phyloP scores from a whole-genome alignment of 2,797 vertebrate species.

The Sparidentex hasta region DNA sequence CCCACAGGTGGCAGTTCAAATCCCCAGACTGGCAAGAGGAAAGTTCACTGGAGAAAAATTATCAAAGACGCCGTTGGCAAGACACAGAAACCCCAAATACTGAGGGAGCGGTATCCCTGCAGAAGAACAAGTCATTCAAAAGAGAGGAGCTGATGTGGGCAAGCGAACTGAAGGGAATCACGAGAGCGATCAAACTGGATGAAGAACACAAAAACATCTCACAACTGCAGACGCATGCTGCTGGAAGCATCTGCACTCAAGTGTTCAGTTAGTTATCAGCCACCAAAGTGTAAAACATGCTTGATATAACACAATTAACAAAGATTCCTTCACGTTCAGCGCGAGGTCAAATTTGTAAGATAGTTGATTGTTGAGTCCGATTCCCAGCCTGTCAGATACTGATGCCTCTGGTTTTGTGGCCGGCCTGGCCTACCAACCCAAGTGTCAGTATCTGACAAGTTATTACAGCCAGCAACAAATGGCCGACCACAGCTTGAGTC shows the following conservation, averaged over 20 bases:
- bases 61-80: constrained; percentile 28
- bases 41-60: constrained; percentile 14
- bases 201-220: background rate
- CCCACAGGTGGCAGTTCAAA: constrained; percentile 53
- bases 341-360: too few species aligned
- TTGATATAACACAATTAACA: too few species aligned
- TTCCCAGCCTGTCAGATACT: too few species aligned
- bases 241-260: background rate
- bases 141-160: background rate
- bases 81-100: constrained; percentile 3
- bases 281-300: background rate
- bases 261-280: background rate
- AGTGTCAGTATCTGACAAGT: too few species aligned
- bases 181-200: background rate
- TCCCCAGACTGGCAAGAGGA: background rate
- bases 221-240: background rate
- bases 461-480: too few species aligned
- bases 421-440: too few species aligned
- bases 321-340: too few species aligned
- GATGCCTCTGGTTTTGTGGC: too few species aligned
- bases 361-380: too few species aligned
- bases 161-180: background rate
- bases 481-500: too few species aligned
- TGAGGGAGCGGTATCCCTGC: background rate
- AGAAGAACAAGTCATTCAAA: constrained; percentile 1